phyloP scores from a whole-genome alignment of 2,797 vertebrate genomes.

The Melanotaenia boesemani region DNA sequence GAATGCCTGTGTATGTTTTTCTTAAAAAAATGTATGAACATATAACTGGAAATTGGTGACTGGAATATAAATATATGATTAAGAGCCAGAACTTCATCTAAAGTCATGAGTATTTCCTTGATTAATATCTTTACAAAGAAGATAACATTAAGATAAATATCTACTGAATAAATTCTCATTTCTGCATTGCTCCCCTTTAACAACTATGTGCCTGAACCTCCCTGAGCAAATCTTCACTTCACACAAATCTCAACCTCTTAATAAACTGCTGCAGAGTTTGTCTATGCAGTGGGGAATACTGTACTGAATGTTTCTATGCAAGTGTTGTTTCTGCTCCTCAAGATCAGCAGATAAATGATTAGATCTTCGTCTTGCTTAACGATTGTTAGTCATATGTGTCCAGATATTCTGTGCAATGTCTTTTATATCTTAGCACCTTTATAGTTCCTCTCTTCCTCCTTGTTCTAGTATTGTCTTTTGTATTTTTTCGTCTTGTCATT shows the following conservation, averaged over 20 bases:
- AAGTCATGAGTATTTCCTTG: background rate
- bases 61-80: conserved; percentile 3
- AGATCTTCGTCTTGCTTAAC: conserved; percentile 11
- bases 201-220: conserved; percentile 45
- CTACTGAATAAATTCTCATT: conserved; percentile 12
- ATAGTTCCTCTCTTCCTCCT: background rate
- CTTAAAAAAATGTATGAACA: background rate
- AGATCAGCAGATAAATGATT: conserved; percentile 10
- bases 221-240: conserved; percentile 17
- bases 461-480: conserved; percentile 14
- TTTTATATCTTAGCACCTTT: conserved; percentile 45
- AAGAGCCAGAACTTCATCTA: background rate
- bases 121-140: background rate
- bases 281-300: conserved; percentile 54
- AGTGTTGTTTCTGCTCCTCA: conserved; percentile 58
- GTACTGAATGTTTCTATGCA: conserved; percentile 71
- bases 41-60: background rate
- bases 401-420: conserved; percentile 40
- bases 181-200: conserved; percentile 37
- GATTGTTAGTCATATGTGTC: conserved; percentile 29
- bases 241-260: conserved; percentile 33
- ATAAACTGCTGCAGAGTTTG: conserved; percentile 54
- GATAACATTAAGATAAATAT: background rate
- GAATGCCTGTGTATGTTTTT: conserved; percentile 8
- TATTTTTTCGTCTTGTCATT: conserved; percentile 36